These are phyloP conservation scores for Apus apus DNA, from an alignment of 2,113 vertebrate species.

Conservation along the genomic window DNA sequence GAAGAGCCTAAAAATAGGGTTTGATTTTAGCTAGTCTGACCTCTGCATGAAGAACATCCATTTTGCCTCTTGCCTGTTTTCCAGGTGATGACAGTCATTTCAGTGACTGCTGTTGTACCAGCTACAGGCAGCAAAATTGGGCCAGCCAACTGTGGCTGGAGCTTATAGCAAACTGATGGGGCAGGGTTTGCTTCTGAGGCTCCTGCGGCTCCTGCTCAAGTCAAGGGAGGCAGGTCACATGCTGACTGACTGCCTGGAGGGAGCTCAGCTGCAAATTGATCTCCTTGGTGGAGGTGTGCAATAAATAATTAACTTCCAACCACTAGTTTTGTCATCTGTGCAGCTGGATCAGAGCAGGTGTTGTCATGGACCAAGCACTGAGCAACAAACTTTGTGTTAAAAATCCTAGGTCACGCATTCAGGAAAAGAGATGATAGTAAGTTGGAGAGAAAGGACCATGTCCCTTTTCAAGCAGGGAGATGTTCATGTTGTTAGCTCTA, in stretches of 20 bases:
- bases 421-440: not conserved
- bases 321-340: not conserved
- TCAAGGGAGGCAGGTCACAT: not conserved
- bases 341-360: not conserved
- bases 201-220: not conserved
- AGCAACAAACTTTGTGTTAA: not conserved
- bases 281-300: constrained; percentile 54
- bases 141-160: not conserved
- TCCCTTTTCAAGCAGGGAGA: not conserved
- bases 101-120: not conserved
- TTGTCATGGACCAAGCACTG: not conserved
- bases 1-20: not conserved
- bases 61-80: not conserved
- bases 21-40: not conserved
- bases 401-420: not conserved
- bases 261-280: constrained; percentile 56
- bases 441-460: not conserved
- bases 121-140: not conserved
- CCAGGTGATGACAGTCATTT: not conserved
- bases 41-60: not conserved
- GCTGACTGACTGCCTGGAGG: not conserved
- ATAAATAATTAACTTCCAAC: constrained; percentile 72
- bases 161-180: not conserved
- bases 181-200: not conserved
- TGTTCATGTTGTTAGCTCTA: not conserved